Conservation (phyloP, 2,797 vertebrate genomes). For the Hypotaenidia okinawae region DNA sequence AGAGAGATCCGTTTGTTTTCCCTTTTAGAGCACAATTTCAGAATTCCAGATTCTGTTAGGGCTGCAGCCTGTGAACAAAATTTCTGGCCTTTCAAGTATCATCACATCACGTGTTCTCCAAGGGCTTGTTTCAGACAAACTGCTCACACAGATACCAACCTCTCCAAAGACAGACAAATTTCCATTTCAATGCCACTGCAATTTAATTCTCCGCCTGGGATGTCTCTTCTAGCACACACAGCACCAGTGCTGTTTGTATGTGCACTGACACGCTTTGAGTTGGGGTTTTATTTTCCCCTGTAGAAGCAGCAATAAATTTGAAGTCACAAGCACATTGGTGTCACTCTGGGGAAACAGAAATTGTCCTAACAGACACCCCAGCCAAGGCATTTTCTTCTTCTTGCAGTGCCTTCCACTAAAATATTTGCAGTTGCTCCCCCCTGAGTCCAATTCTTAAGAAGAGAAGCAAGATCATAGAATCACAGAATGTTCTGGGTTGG, state of each 20-base stretch:
- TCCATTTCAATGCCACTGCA: neutral
- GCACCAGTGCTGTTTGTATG: neutral
- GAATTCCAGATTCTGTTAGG: neutral
- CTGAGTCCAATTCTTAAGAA: neutral
- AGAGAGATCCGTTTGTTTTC: neutral
- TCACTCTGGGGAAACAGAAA: neutral
- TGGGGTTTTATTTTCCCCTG: neutral
- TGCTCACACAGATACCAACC: neutral
- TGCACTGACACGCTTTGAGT: neutral
- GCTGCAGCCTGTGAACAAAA: neutral
- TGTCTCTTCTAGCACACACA: neutral
- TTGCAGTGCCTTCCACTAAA: neutral
- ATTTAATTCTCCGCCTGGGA: neutral
- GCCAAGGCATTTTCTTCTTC: neutral
- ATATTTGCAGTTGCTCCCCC: neutral
- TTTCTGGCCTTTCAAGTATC: neutral
- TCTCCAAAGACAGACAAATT: neutral
- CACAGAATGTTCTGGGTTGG: no score
- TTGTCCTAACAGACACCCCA: neutral
- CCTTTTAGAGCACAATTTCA: neutral
- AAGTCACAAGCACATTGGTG: neutral
- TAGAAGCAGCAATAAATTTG: neutral
- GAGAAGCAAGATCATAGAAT: neutral
- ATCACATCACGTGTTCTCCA: neutral
- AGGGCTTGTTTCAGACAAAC: neutral